Evolutionary conservation across 1,140 invertebrate species (phyloP), one percentile per base, ranked within the genome.

Genomic region (Drosophila equinoxialis): DNA sequence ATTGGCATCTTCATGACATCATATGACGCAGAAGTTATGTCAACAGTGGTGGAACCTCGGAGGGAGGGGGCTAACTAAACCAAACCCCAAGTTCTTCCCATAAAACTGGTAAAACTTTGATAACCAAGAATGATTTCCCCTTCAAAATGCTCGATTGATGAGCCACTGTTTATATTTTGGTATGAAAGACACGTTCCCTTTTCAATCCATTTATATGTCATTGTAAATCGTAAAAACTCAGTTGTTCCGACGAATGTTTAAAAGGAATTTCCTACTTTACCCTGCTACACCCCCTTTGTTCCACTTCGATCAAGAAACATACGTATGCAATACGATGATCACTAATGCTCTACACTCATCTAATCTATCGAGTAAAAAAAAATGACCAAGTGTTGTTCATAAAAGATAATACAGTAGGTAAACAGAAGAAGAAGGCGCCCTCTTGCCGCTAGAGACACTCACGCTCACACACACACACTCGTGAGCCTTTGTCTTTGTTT

Each of bases 171-270:
- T 30, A 30, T 10, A 7, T 8, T 48, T 48, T 48, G 3, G 14
- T 48, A 17, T 48, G 37, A 3, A 39, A 11, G 37, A 39, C 37
- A 39, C 37, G 37, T 13, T 17, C 1, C 7, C n/a, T 45, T 14
- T 45, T 14, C n/a, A 14, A 45, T 14, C 42, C 14, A 45, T 45
- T 45, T 6, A 14, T 45, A 45, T 6, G 6, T 48, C 5, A 14
- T 45, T 45, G 17, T 17, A 33, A 45, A 37, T 14, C 60, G 68
- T 37, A 61, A 74, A 75, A 75, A 72, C 73, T 65, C 7, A 66
- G 73, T 77, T 81, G 74, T 6, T 30, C 30, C 30, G 6, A 30
- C 6, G 6, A 30, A 30, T 30, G 30, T 6, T 30, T 6, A 30
- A 30, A 30, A 30, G 30, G 5, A 30, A 30, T 30, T 30, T 30